phyloP scores from a whole-genome alignment of 2,797 vertebrate genomes.

The Takifugu rubripes region DNA sequence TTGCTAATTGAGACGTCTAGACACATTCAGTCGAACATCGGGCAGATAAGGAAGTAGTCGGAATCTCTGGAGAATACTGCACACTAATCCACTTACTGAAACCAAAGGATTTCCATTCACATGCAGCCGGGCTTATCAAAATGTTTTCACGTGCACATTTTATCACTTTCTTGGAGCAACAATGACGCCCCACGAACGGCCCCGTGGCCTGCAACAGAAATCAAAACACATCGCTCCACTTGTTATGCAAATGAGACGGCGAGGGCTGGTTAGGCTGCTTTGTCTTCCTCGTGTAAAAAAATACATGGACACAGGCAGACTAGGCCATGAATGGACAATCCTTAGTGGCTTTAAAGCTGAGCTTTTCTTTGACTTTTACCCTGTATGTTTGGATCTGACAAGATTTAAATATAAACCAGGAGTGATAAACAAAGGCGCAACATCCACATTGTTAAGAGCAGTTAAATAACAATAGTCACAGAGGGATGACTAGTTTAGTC shows the following conservation, averaged over 20 bases:
- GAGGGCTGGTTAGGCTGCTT: conserved; percentile 19
- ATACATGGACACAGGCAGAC: too few relatives aligned
- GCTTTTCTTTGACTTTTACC: too few relatives aligned
- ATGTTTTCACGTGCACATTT: conserved; percentile 66
- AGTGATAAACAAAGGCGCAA: conserved; percentile 29
- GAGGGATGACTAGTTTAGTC: conserved; percentile 5
- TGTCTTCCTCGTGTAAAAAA: background rate
- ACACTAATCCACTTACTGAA: conserved; percentile 69
- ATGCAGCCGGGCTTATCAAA: conserved; percentile 65
- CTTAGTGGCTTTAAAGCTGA: too few relatives aligned
- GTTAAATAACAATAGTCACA: conserved; percentile 40
- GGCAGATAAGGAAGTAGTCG: conserved; percentile 69
- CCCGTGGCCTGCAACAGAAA: conserved; percentile 50
- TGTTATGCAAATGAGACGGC: conserved; percentile 49
- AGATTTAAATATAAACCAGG: too few relatives aligned
- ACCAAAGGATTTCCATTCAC: conserved; percentile 61
- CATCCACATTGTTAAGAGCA: conserved; percentile 26
- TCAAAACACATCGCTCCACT: conserved; percentile 35
- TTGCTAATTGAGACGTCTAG: conserved; percentile 78
- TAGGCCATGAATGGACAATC: too few relatives aligned
- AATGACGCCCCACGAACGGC: conserved; percentile 61
- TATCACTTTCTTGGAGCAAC: conserved; percentile 64
- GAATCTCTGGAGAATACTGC: conserved; percentile 52
- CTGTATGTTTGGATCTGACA: too few relatives aligned
- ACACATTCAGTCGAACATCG: conserved; percentile 74